phyloP scores from a whole-genome alignment of 2,888 invertebrate genomes.

The Drosophila parthenogenetica region DNA sequence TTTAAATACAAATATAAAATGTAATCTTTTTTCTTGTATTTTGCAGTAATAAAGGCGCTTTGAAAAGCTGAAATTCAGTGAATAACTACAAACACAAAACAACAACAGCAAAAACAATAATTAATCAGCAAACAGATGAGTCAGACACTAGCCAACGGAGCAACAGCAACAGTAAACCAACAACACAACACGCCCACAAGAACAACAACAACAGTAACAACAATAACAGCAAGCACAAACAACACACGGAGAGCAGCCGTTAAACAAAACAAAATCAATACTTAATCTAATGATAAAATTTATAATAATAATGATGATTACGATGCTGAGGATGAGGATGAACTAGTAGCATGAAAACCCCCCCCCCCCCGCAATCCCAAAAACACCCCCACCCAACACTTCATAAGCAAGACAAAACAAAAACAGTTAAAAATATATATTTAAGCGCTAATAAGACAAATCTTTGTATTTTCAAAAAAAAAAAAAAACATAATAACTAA shows the following conservation, averaged over 20 bases:
- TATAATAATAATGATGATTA: slow-evolving; percentile 12
- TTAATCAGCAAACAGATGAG: slow-evolving; percentile 71
- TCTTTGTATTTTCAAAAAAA: slow-evolving; percentile 50
- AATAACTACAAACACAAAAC: slow-evolving; percentile 79
- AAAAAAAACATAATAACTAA: neutral
- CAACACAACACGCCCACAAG: slow-evolving; percentile 17
- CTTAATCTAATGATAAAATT: slow-evolving; percentile 19
- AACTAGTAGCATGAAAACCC: slow-evolving; percentile 28
- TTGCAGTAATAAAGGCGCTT: slow-evolving; percentile 84
- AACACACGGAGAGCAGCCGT: slow-evolving; percentile 34
- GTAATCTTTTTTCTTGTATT: slow-evolving; percentile 27
- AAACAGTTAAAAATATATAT: slow-evolving; percentile 46
- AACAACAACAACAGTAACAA: slow-evolving; percentile 25
- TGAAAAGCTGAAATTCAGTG: slow-evolving; percentile 85
- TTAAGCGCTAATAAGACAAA: slow-evolving; percentile 62
- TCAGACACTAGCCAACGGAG: slow-evolving; percentile 59
- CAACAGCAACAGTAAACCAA: slow-evolving; percentile 31
- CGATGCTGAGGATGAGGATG: slow-evolving; percentile 21
- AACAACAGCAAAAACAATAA: slow-evolving; percentile 80
- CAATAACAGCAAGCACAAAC: slow-evolving; percentile 45
- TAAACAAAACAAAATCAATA: slow-evolving; percentile 18
- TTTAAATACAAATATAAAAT: neutral
- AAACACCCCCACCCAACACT: slow-evolving; percentile 1
- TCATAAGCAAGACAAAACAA: slow-evolving; percentile 20
- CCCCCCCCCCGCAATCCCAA: slow-evolving; percentile 5